Evolutionary conservation across 2,113 vertebrate genomes (phyloP).

Genomic region (Thryonomys swinderianus): DNA sequence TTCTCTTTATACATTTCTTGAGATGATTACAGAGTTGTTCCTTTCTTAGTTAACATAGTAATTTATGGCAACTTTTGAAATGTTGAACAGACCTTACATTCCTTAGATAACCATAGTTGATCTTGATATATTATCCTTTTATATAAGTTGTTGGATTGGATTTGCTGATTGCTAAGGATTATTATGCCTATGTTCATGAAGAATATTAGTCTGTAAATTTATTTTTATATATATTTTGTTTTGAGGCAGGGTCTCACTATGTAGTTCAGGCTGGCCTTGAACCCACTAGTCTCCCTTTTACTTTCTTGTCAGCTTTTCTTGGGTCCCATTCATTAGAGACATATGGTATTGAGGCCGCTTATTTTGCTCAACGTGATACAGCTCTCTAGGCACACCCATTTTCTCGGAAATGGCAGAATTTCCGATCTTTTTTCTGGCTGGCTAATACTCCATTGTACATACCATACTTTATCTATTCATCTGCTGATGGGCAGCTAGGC

Average conservation of each 20-base stretch:
- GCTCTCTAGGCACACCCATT: not conserved
- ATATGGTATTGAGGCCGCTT: not conserved
- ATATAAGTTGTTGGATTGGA: not conserved
- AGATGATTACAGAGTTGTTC: not conserved
- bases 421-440: not conserved
- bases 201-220: not conserved
- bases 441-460: not conserved
- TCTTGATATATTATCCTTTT: not conserved
- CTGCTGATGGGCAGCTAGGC: not conserved
- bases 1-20: not conserved
- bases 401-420: not conserved
- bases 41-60: slow-evolving; percentile 8
- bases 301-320: not conserved
- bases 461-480: not conserved
- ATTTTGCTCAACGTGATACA: not conserved
- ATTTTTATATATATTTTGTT: not conserved
- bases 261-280: not conserved
- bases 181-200: not conserved
- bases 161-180: not conserved
- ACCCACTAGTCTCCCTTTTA: not conserved
- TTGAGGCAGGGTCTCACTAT: not conserved
- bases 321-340: no score
- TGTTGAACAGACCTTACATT: not conserved
- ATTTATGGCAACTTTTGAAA: not conserved
- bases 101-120: not conserved